Base-by-base conservation (phyloP, 2,797 vertebrate species). In the Poeciliopsis paucimaculata region DNA sequence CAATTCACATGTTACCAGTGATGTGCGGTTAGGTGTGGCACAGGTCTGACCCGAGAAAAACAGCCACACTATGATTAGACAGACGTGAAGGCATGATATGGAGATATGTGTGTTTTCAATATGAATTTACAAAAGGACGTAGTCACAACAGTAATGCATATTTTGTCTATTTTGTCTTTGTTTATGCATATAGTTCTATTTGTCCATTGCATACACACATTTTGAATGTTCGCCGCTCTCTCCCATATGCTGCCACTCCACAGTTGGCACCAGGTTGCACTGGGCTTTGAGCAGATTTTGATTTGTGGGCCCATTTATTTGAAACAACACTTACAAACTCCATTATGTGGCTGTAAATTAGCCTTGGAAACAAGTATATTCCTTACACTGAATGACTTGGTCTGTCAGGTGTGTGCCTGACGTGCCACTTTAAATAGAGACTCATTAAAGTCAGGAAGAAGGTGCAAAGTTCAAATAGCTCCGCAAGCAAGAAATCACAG, bases 1-100 rank as follows among this genome's bases (percentile, higher is more conserved):
- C 34, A 3, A 0, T 36, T 36, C 62, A 36, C 18, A 26, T 64
- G 62, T 64, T 64, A 20, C 16, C 34, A 36, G 60, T 10, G 15
- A 36, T 18, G 1, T 8, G 2, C 1, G 0, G 16, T 16, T 16
- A 34, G 15, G 16, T 36, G 5, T 31, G 28, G 57, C 0, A 5
- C 5, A 16, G 28, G 13, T 28, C 28, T 13, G 31, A 64, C 13
- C 31, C 10, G 34, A 16, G 20, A 13, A 31, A 36, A 36, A 36
- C 34, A 64, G 31, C 34, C 31, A 36, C 16, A 18, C 62, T 64
- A 15, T 34, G 31, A 15, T 62, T 34, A 34, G 34, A 64, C 18
- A 36, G 34, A 10, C 3, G 0, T 20, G 34, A 18, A 64, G 16
- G 62, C 3, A 18, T 36, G 36, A 64, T 9, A 36, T 36, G 3